Evolutionary conservation across 2,888 invertebrate genomes (phyloP), one percentile per base, ranked within the genome.

Genomic region (Noctua comes): DNA sequence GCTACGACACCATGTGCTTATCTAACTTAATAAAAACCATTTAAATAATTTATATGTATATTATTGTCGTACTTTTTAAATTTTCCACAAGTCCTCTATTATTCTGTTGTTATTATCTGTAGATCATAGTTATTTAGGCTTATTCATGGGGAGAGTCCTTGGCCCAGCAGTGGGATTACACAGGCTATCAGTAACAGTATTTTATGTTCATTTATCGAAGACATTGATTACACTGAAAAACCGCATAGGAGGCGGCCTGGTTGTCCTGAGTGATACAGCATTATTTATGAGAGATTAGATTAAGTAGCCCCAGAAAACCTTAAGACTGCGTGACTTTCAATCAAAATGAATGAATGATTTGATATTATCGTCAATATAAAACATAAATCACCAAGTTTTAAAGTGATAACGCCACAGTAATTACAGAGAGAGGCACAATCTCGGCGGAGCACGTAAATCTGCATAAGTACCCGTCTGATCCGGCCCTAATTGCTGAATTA

Each of bases 401-500:
- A 83, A 85, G 82, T 70, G 82, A 46, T 84, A 76, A 57, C 54
- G 21, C 18, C 27, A 77, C 13, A 21, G 43, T 84, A 86, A 86
- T 86, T 80, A 80, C 68, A 40, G 72, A 59, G 51, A 40, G 43
- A 51, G 66, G 70, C 71, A 77, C 78, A 43, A 69, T 72, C 75
- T 74, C 64, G 3, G 18, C 54, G 77, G 40, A 54, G 31, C 73
- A 57, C 73, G 68, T 68, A 81, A 82, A 81, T 87, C 80, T 86
- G 57, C 77, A 68, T 79, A 88, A 81, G 83, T 77, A 70, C 72
- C 80, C 68, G 71, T 64, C 79, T 77, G 64, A 69, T 68, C 62
- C 66, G n/a, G 27, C 68, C 73, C 73, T 87, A 82, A 87, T 85
- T 85, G 73, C 80, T 10, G 73, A 80, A 79, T 86, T 78, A 87